These are phyloP conservation scores for Druon quercuslanigerum DNA, from an alignment of 1,140 invertebrate species.

Conservation along the genomic window DNA sequence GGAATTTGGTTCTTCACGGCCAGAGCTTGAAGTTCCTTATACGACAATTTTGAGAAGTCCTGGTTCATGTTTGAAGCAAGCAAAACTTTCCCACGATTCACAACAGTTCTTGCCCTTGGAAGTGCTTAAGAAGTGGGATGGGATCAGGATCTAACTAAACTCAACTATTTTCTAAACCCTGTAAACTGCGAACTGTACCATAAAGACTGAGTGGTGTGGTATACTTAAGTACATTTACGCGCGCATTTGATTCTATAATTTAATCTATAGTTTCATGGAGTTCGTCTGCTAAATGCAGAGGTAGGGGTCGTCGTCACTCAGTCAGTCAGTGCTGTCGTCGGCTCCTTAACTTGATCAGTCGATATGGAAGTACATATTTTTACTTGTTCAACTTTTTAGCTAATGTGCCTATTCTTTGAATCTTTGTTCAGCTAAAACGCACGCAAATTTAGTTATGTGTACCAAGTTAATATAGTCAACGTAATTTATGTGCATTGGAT, in stretches of 20 bases:
- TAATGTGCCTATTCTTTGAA: no score
- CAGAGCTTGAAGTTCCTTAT: slow-evolving; percentile 67
- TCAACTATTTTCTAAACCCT: background rate
- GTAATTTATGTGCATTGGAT: no score
- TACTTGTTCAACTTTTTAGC: no score
- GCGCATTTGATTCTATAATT: background rate
- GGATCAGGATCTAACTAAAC: slow-evolving; percentile 3
- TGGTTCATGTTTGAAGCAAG: slow-evolving; percentile 53
- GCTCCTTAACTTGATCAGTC: no score
- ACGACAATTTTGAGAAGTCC: slow-evolving; percentile 62
- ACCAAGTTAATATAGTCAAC: no score
- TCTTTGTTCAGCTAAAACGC: no score
- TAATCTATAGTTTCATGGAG: background rate
- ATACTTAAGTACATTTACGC: slow-evolving; percentile 4
- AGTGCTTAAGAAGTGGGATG: background rate
- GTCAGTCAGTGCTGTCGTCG: no score
- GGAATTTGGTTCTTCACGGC: slow-evolving; percentile 62
- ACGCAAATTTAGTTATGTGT: no score
- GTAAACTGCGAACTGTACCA: background rate
- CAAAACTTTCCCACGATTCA: background rate
- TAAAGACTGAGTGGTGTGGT: no score
- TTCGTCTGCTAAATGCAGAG: background rate
- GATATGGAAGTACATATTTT: no score
- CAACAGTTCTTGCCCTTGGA: background rate
- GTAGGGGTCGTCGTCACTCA: no score